Base-by-base conservation (phyloP, 2,113 vertebrate species). In the Pomatorhinus ruficollis region DNA sequence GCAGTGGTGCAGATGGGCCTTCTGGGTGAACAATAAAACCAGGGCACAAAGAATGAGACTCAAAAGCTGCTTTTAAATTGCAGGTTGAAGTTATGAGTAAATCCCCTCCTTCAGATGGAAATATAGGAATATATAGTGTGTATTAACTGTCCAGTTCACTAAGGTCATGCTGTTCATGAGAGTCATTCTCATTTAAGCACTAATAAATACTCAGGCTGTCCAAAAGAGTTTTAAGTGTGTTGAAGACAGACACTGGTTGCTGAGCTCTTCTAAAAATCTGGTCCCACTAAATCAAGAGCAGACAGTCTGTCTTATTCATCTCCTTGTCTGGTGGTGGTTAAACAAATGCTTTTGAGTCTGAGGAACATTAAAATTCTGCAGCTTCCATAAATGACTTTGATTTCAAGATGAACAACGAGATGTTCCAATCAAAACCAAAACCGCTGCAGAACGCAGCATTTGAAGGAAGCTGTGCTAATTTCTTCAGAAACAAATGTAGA, bases 311-410 rank as follows among this genome's bases (percentile, higher is more conserved):
- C 85, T 90, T 75, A 95, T 93, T 96, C 79, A 82, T 90, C 86
- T 93, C 44, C 92, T 89, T 95, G 96, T 97, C 96, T 96, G 96
- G 64, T 87, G 88, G 92, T 94, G 93, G 92, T 94, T 97, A 96
- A 96, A 89, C 96, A 97, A 94, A 95, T 90, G 85, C 93, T 95
- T 96, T 79, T 64, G 95, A 96, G 95, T 92, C 96, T 96, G 93
- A 96, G 80, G 79, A 96, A 33, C 83, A 94, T 95, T 93, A 95
- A 93, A 96, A 96, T 96, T 82, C 92, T 96, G 93, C 90, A 96
- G 93, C 95, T 93, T 96, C 93, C 90, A 96, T 93, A 92, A 96
- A 91, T 76, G 88, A 90, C 96, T 96, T 96, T 93, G 96, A 97
- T 96, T 97, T 97, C 30, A n/a, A 91, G 89, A 94, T 27, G 93